Evolutionary conservation across 1,140 invertebrate genomes (phyloP).

Genomic region (Dendroctonus valens): DNA sequence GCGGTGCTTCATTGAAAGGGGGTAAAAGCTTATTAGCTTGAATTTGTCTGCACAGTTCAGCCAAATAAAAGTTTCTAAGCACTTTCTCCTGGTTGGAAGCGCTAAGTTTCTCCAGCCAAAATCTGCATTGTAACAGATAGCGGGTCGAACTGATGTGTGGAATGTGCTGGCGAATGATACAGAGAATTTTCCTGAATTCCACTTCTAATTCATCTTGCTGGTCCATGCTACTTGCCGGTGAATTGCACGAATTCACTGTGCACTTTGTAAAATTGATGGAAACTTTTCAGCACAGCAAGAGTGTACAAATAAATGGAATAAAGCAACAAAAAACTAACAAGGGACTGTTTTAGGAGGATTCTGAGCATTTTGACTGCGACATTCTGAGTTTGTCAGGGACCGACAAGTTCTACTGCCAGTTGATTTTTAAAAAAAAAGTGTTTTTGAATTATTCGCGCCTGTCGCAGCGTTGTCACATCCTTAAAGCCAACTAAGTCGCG

Average conservation of each 20-base stretch:
- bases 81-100: slow-evolving; percentile 40
- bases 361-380: slow-evolving; percentile 22
- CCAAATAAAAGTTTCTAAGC: slow-evolving; percentile 50
- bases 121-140: slow-evolving; percentile 44
- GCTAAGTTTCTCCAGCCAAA: slow-evolving; percentile 51
- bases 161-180: slow-evolving; percentile 45
- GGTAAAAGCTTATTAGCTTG: slow-evolving; percentile 41
- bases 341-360: slow-evolving; percentile 3
- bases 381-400: not conserved
- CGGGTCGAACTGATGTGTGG: slow-evolving; percentile 40
- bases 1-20: slow-evolving; percentile 48
- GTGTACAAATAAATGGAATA: slow-evolving; percentile 15
- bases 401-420: no score
- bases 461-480: no score
- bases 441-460: no score
- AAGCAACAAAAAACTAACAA: slow-evolving; percentile 22
- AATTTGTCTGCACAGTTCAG: slow-evolving; percentile 48
- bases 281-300: slow-evolving; percentile 1
- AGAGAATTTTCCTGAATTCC: slow-evolving; percentile 48
- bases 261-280: slow-evolving; percentile 8
- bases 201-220: slow-evolving; percentile 43
- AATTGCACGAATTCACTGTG: slow-evolving; percentile 9
- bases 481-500: no score
- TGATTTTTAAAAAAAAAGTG: no score
- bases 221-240: slow-evolving; percentile 6